Conservation (phyloP, 2,888 invertebrate species). For the Tridacna gigas region DNA sequence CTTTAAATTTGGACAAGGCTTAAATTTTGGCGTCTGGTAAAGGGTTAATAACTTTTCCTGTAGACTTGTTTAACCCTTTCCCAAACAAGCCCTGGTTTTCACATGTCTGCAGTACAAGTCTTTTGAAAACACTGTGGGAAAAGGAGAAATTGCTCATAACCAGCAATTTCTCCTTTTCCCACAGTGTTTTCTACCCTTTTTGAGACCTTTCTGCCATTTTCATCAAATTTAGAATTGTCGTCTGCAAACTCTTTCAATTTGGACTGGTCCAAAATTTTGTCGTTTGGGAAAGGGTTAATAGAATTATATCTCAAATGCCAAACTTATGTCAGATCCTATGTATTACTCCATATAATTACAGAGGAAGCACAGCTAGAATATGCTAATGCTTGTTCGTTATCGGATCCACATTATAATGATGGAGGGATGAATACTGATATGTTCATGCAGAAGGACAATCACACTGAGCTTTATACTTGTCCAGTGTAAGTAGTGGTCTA, state of each 20-base stretch:
- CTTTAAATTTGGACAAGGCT: too few relatives aligned
- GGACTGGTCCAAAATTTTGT: background rate
- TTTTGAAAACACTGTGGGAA: background rate
- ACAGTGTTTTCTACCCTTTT: background rate
- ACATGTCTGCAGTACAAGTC: background rate
- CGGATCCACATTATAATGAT: slow-evolving; percentile 30
- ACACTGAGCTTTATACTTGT: too few relatives aligned
- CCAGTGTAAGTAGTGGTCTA: too few relatives aligned
- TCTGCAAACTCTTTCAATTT: background rate
- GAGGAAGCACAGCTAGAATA: slow-evolving; percentile 10
- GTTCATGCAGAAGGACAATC: too few relatives aligned
- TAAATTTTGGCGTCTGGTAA: too few relatives aligned
- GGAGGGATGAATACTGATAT: background rate
- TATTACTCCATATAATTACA: background rate
- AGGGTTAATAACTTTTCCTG: too few relatives aligned
- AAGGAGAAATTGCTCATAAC: background rate
- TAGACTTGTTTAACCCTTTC: background rate
- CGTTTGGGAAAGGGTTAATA: background rate
- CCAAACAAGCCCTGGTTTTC: background rate
- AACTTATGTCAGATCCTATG: background rate
- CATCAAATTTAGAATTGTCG: background rate
- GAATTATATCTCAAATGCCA: background rate
- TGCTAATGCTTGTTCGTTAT: slow-evolving; percentile 29
- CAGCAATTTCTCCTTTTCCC: background rate
- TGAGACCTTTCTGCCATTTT: background rate